Evolutionary conservation across 1,140 invertebrate genomes (phyloP).

Genomic region (Trichoplusia ni): DNA sequence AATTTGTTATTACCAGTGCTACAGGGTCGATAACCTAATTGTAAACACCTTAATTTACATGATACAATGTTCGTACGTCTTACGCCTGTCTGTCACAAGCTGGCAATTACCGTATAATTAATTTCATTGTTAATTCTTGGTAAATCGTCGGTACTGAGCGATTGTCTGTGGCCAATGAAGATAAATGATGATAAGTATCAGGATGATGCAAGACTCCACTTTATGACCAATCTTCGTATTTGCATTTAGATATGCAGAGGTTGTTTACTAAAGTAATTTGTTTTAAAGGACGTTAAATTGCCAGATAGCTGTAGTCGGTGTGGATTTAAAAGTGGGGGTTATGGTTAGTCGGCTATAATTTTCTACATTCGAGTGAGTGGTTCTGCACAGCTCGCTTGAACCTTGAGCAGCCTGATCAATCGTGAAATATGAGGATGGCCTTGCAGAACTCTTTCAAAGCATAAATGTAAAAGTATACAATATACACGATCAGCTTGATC

Average conservation of each 20-base stretch:
- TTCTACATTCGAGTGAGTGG: neutral
- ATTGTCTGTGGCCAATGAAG: slow-evolving; percentile 15
- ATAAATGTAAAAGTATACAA: too few species aligned
- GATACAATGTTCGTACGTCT: neutral
- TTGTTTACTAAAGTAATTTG: too few species aligned
- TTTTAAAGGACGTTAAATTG: neutral
- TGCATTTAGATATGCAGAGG: too few species aligned
- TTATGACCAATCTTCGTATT: too few species aligned
- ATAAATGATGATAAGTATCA: slow-evolving; percentile 4
- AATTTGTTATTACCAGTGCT: too few species aligned
- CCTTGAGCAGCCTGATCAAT: neutral
- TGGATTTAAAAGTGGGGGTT: too few species aligned
- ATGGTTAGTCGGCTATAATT: too few species aligned
- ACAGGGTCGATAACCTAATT: slow-evolving; percentile 4
- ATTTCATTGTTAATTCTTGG: slow-evolving; percentile 1
- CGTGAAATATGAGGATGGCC: neutral
- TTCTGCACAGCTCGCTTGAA: neutral
- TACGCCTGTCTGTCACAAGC: neutral
- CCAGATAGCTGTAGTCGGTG: too few species aligned
- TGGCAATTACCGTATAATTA: neutral
- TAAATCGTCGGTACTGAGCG: slow-evolving; percentile 7
- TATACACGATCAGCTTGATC: neutral
- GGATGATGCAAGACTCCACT: slow-evolving; percentile 18
- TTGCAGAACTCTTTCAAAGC: too few species aligned
- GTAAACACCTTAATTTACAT: neutral